Conservation (phyloP, 2,888 invertebrate species). For the Listrodromus nycthemerus region DNA sequence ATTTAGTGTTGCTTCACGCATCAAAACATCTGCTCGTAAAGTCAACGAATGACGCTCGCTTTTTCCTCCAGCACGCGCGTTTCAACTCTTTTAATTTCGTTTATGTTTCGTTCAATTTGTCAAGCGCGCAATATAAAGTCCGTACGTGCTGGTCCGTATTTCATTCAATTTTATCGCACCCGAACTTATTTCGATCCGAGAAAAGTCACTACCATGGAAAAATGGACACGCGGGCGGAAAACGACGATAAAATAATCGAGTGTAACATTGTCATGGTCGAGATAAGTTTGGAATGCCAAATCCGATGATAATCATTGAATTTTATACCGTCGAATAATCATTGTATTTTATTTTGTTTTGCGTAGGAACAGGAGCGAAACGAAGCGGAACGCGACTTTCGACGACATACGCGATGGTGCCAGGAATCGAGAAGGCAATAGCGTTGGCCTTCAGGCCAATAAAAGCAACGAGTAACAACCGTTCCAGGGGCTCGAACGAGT, state of each 20-base stretch:
- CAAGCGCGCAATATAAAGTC: not conserved
- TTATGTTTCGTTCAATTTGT: slow-evolving; percentile 15
- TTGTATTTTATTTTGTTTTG: slow-evolving; percentile 38
- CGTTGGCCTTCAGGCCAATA: slow-evolving; percentile 66
- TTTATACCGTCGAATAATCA: not conserved
- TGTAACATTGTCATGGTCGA: slow-evolving; percentile 4
- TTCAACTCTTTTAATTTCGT: not conserved
- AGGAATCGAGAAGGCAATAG: slow-evolving; percentile 53
- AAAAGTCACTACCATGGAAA: not conserved
- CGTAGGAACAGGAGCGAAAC: slow-evolving; percentile 38
- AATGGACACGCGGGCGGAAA: not conserved
- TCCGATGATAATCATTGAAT: slow-evolving; percentile 5
- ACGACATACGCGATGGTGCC: slow-evolving; percentile 35
- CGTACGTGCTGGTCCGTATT: not conserved
- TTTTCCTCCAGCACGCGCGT: too few relatives aligned
- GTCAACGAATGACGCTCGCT: not conserved
- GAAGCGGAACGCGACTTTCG: slow-evolving; percentile 38
- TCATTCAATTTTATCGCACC: not conserved
- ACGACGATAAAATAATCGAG: slow-evolving; percentile 27
- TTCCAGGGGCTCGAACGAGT: slow-evolving; percentile 45
- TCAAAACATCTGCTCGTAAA: not conserved
- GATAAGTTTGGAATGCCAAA: slow-evolving; percentile 24
- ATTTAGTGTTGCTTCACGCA: not conserved
- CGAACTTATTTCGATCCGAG: not conserved
- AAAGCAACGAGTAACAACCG: slow-evolving; percentile 63